Evolutionary conservation across 35 echinoderm and acorn worm genomes (phyloP), one percentile per base, ranked within the genome.

Genomic region (Holothuria glaberrima): DNA sequence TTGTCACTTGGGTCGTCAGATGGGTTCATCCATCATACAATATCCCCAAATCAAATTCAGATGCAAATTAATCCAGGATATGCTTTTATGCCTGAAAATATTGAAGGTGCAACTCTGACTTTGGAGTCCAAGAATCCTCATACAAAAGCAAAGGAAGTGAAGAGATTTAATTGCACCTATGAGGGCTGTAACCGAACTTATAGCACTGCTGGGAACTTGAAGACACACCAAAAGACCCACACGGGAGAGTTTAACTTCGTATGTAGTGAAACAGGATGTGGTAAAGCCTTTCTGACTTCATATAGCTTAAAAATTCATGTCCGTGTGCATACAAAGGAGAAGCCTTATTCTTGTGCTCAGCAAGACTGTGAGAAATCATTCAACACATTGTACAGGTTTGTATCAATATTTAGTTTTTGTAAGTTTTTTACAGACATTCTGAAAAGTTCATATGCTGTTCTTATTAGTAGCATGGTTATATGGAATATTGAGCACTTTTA

Each of bases 231-330:
- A 9, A 99, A 99, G 90, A 99, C 93, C 1, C 97, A 99, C 50
- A 99, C 93, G 4, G 97, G 97, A 32, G 97, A 95, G 46, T 99
- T 89, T 74, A 94, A 92, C 89, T 99, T 99, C 82, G 78, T 91
- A 27, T 99, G 97, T 68, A 88, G 88, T 69, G 93, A 99, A 63
- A 91, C 70, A n/a, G 93, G 93, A 27, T 99, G 97, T 59, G 97
- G 97, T 21, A 99, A 99, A 91, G 97, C 97, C 14, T 99, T 99
- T 64, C 70, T 99, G 35, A 99, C 97, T 30, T 94, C 92, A 46
- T 99, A 99, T 85, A 99, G 97, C 83, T 74, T 95, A 58, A 99
- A 99, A 74, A 99, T 99, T 65, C 97, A 99, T 91, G 91, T 99
- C 9, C 90, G 97, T 10, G 97, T 99, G n/a, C 97, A 99, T 69